Evolutionary conservation across 1,140 invertebrate species (phyloP).

Genomic region (Latrodectus geometricus): DNA sequence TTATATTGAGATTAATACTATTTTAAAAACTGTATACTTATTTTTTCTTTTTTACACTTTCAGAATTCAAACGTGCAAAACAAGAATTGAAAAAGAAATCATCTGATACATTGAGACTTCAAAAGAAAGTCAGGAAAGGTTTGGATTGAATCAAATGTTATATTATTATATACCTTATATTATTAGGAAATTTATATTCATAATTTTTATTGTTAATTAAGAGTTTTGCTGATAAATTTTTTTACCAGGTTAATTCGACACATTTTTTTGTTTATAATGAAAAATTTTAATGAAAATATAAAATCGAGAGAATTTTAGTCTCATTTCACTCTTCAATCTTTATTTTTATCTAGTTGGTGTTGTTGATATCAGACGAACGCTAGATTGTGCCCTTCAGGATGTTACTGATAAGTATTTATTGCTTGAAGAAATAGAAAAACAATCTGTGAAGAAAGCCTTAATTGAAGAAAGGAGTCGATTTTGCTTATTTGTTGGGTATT

Average conservation of each 20-base stretch:
- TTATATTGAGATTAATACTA: background rate
- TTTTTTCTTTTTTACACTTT: background rate
- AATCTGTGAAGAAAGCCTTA: slow-evolving; percentile 87
- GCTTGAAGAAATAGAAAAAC: slow-evolving; percentile 92
- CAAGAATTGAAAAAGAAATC: slow-evolving; percentile 89
- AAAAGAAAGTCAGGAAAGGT: slow-evolving; percentile 79
- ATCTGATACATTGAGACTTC: slow-evolving; percentile 86
- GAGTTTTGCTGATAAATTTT: too few relatives aligned
- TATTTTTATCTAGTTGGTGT: slow-evolving; percentile 44
- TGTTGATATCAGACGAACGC: slow-evolving; percentile 48
- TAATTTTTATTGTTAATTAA: too few relatives aligned
- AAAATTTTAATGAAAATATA: too few relatives aligned
- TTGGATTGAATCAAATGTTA: background rate
- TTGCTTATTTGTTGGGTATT: slow-evolving; percentile 89
- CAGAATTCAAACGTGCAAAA: slow-evolving; percentile 90
- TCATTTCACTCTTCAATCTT: background rate
- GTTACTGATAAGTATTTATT: slow-evolving; percentile 86
- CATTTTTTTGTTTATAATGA: too few relatives aligned
- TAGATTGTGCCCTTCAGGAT: slow-evolving; percentile 79
- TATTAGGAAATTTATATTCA: too few relatives aligned
- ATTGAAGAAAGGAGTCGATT: slow-evolving; percentile 93
- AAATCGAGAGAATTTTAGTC: too few relatives aligned
- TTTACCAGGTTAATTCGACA: too few relatives aligned
- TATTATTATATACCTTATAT: too few relatives aligned
- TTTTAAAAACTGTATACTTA: background rate